Percentiles rank a stretch among this genome's conserved stretches.
Evolutionary conservation across 23 tunicate species (phyloP).

Genomic region (Halocynthia roretzi): DNA sequence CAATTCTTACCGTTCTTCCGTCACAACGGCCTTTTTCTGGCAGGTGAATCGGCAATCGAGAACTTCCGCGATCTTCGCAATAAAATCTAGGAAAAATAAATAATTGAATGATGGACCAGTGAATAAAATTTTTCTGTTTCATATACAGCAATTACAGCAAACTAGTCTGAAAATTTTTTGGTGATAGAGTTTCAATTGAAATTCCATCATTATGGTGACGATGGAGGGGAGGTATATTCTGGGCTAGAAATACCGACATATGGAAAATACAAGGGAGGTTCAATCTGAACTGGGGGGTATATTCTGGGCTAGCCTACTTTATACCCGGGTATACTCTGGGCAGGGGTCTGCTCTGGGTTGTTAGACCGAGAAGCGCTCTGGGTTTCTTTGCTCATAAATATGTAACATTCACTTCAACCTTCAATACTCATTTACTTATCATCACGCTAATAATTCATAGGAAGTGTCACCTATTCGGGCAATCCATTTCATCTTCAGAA

Average conservation of each 20-base stretch:
- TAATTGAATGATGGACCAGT: no score
- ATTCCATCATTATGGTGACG: background rate
- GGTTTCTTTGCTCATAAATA: background rate
- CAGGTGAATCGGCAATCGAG: slow-evolving; percentile 41
- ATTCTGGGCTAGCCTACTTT: no score
- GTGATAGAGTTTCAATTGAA: no score
- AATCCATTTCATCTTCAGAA: slow-evolving; percentile 56
- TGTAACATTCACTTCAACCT: background rate
- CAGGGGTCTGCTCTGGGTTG: no score
- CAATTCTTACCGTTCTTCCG: slow-evolving; percentile 10
- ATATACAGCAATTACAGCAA: background rate
- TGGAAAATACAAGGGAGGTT: no score
- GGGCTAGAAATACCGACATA: background rate
- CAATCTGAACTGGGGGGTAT: no score
- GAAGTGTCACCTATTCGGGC: slow-evolving; percentile 44
- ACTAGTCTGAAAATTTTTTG: no score
- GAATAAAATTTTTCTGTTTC: no score
- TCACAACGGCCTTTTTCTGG: slow-evolving; percentile 29
- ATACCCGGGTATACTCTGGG: no score
- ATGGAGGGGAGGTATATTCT: background rate
- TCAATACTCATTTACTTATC: background rate
- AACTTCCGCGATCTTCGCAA: slow-evolving; percentile 30
- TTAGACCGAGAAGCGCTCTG: background rate
- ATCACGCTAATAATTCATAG: background rate
- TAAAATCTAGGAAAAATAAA: slow-evolving; percentile 32